These are phyloP conservation scores for Caloenas nicobarica DNA, from an alignment of 2,113 vertebrate genomes.

Conservation along the genomic window DNA sequence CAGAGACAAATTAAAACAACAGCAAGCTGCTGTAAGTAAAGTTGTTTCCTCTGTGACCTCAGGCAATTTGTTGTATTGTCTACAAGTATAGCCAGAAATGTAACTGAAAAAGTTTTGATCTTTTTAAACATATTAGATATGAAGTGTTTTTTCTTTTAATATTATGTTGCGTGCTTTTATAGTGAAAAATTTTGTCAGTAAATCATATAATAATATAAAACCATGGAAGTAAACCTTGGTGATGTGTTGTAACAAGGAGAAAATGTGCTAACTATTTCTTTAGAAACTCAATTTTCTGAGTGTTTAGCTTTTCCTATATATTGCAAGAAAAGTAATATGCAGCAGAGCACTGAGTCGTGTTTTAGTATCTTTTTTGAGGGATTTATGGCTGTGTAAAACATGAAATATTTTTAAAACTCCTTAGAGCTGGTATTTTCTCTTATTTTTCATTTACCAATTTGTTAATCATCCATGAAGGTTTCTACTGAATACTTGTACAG, in stretches of 20 bases:
- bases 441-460: neutral
- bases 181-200: neutral
- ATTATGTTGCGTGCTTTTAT: neutral
- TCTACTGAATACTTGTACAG: neutral
- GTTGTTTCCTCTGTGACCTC: neutral
- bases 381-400: neutral
- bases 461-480: neutral
- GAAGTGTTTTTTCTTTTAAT: neutral
- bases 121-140: neutral
- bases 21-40: slow-evolving; percentile 92
- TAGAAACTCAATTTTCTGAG: neutral
- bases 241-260: neutral
- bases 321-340: neutral
- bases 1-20: slow-evolving; percentile 91
- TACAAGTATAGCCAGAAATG: neutral
- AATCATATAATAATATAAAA: neutral
- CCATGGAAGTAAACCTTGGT: neutral
- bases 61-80: neutral
- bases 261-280: neutral
- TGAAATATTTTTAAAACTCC: neutral
- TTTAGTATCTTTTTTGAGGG: neutral
- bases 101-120: neutral
- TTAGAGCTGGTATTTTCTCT: neutral
- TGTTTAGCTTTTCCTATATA: neutral
- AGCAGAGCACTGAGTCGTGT: fast-evolving